Base-by-base conservation (phyloP, 1,140 invertebrate species). In the Phenacoccus solenopsis region DNA sequence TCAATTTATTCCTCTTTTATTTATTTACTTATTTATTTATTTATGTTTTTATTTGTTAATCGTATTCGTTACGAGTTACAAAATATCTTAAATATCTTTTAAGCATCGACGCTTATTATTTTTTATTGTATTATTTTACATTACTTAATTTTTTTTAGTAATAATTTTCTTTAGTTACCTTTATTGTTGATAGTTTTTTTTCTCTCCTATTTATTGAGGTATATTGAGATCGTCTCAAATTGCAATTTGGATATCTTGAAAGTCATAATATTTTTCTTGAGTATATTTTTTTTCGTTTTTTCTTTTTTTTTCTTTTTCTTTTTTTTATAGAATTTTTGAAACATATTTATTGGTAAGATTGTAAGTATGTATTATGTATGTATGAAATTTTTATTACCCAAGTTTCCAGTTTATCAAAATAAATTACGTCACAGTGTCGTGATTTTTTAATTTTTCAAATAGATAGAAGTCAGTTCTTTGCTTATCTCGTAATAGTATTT, bases 381-480 rank as follows among this genome's bases (percentile, higher is more conserved):
- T 49, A 49, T 49, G 13, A 49, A 49, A 49, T 49, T 49, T 49
- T 49, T 49, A 49, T 49, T 49, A 49, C 38, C 38, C 38, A 49
- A 49, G 38, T 49, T 49, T 49, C 38, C 38, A 49, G 38, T 49
- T 49, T 49, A 49, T 49, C 38, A 49, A 49, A 49, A 49, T 49
- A 49, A 49, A 49, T 49, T 49, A 49, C 38, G 38, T 49, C 38
- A 49, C 38, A 49, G 16, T 49, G 38, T 49, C 16, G 16, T 10
- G 20, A 32, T 49, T 49, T 49, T 5, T 49, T 49, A 4, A 16
- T 49, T n/a, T 4, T 4, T 49, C 38, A n/a, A n/a, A n/a, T n/a
- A n/a, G n/a, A n/a, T n/a, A n/a, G n/a, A n/a, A n/a, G n/a, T n/a
- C n/a, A n/a, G n/a, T n/a, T n/a, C n/a, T n/a, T n/a, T n/a, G n/a